Base-by-base conservation (phyloP, 2,113 vertebrate genomes). In the Hydrolagus affinis region DNA sequence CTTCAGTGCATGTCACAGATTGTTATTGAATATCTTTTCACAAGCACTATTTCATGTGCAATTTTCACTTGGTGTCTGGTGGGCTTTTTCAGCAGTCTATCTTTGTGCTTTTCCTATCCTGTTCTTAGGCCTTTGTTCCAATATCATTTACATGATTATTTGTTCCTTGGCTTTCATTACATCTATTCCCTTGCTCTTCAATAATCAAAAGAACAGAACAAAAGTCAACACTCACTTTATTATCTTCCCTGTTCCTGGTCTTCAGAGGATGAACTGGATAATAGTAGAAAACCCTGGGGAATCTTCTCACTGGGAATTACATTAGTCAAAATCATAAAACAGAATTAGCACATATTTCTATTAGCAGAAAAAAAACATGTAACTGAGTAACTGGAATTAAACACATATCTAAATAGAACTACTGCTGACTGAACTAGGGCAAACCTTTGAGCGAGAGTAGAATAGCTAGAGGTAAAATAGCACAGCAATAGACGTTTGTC, bases 61-160 rank as follows among this genome's bases (percentile, higher is more conserved):
- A 25, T 25, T 80, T 23, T 80, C 11, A 9, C 59, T 62, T 62
- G n/a, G 19, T 80, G 59, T 19, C 59, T 9, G 60, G 14, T 59
- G 74, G 12, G 56, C 25, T 64, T n/a, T n/a, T 80, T 64, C 77
- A 15, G 15, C 8, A 80, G 25, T 64, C 59, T 80, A 12, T 28
- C 59, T 64, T 64, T 64, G 11, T 59, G 21, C 12, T 80, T 64
- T n/a, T 17, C 77, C 77, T 28, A 64, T 80, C 25, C 23, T 30
- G 77, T 28, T 23, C 11, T 8, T 14, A 28, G 60, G 28, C 57
- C 14, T 64, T 80, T 64, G 59, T 64, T 64, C 23, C 17, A 14
- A 80, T n/a, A 64, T 80, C 59, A 80, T 80, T 28, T 64, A 80
- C 77, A 64, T 64, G 59, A 64, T 15, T 28, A 23, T 10, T 62